These are phyloP conservation scores for Thumatha senex DNA, from an alignment of 2,888 invertebrate genomes.

Conservation along the genomic window DNA sequence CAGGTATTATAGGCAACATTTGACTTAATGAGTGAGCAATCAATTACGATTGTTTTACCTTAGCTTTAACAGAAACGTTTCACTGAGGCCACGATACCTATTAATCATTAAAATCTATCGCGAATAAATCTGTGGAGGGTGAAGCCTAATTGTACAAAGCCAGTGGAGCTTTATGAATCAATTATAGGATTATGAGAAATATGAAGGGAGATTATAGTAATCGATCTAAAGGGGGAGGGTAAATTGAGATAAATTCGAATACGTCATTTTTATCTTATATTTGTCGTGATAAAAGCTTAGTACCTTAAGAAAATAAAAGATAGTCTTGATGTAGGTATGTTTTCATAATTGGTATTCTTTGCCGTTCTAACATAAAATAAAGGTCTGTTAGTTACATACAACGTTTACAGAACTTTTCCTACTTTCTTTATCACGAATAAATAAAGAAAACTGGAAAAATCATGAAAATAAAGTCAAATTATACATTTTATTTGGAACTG, in stretches of 20 bases:
- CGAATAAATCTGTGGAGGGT: constrained; percentile 67
- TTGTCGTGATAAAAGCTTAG: not conserved
- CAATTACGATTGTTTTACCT: constrained; percentile 27
- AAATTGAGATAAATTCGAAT: constrained; percentile 39
- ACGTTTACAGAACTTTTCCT: too few species aligned
- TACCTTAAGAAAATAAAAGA: too few species aligned
- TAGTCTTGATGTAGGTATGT: too few species aligned
- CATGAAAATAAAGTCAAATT: too few species aligned
- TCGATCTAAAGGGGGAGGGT: constrained; percentile 60
- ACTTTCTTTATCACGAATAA: too few species aligned
- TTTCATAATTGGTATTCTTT: too few species aligned
- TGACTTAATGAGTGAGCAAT: constrained; percentile 8
- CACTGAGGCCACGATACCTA: constrained; percentile 34
- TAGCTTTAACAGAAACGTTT: constrained; percentile 35
- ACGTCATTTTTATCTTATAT: not conserved
- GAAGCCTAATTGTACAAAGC: constrained; percentile 64
- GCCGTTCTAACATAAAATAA: too few species aligned
- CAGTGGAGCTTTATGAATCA: constrained; percentile 69
- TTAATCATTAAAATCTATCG: constrained; percentile 73
- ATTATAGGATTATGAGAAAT: constrained; percentile 74
- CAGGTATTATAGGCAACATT: not conserved
- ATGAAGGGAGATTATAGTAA: constrained; percentile 70
- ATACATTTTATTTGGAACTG: too few species aligned
- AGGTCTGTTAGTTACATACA: too few species aligned
- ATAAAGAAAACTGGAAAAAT: too few species aligned